These are phyloP conservation scores for Hyles euphorbiae DNA, from an alignment of 1,140 invertebrate genomes.

Conservation along the genomic window DNA sequence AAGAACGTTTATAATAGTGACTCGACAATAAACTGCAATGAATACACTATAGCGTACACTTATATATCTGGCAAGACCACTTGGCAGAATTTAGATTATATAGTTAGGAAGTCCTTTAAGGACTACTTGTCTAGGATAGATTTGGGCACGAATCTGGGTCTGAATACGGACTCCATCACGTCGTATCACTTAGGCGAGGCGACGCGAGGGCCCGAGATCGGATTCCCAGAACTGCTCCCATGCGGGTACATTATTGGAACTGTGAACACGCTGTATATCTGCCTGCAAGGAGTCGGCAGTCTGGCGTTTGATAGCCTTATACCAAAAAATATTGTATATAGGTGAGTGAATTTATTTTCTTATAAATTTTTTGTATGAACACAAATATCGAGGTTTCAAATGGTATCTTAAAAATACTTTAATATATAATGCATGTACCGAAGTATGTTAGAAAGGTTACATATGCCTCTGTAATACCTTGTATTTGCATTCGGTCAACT, in stretches of 20 bases:
- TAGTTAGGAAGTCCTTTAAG: slow-evolving; percentile 94
- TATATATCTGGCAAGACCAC: slow-evolving; percentile 94
- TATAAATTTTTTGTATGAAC: background rate
- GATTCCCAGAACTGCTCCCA: slow-evolving; percentile 91
- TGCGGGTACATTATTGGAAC: slow-evolving; percentile 96
- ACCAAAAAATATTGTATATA: slow-evolving; percentile 96
- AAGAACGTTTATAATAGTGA: slow-evolving; percentile 74
- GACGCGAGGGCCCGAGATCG: slow-evolving; percentile 80
- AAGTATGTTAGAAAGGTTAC: no score
- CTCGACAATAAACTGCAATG: slow-evolving; percentile 76
- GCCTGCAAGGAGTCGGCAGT: slow-evolving; percentile 92
- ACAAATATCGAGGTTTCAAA: no score
- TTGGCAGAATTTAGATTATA: slow-evolving; percentile 95
- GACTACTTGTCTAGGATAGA: slow-evolving; percentile 96
- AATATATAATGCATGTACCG: no score
- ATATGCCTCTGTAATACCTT: no score
- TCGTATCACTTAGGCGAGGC: slow-evolving; percentile 96
- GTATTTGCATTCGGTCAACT: no score
- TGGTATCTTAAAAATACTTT: no score
- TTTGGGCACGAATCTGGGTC: slow-evolving; percentile 91
- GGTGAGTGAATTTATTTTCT: slow-evolving; percentile 68
- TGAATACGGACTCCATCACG: slow-evolving; percentile 92
- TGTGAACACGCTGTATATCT: slow-evolving; percentile 86
- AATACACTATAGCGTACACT: slow-evolving; percentile 89
- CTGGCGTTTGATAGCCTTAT: slow-evolving; percentile 97